Conservation (phyloP, 2,797 vertebrate species). For the Prunella strophiata region DNA sequence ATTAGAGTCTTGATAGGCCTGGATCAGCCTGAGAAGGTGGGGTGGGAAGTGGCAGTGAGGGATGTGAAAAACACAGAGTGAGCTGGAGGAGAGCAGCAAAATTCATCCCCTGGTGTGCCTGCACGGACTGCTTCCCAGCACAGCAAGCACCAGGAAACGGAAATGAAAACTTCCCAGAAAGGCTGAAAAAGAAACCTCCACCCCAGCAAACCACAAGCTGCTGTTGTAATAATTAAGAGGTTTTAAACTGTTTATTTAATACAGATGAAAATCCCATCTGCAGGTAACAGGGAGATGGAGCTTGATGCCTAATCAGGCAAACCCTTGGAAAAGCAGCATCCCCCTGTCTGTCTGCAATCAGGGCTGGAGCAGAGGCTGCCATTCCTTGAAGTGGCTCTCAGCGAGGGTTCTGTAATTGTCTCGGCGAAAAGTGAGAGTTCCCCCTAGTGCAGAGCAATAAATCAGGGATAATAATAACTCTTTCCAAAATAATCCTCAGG, state of each 20-base stretch:
- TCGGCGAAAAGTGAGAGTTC: slow-evolving; percentile 71
- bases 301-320: background rate
- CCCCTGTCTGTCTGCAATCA: slow-evolving; percentile 30
- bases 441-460: slow-evolving; percentile 72
- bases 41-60: background rate
- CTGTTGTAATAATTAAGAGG: slow-evolving; percentile 25
- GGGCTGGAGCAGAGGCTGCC: background rate
- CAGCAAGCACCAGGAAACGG: background rate
- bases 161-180: background rate
- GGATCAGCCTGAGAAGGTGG: background rate
- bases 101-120: accelerated
- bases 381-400: slow-evolving; percentile 69
- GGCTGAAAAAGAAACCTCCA: background rate
- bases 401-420: slow-evolving; percentile 69
- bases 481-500: slow-evolving; percentile 79
- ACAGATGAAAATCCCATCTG: background rate
- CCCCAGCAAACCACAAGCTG: background rate
- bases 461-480: slow-evolving; percentile 79
- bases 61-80: background rate
- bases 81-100: background rate
- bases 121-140: background rate
- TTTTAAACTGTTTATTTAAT: background rate
- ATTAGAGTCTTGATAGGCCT: background rate
- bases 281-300: background rate
- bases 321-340: background rate